Base-by-base conservation (phyloP, 2,113 vertebrate genomes). In the Cynoglossus semilaevis region DNA sequence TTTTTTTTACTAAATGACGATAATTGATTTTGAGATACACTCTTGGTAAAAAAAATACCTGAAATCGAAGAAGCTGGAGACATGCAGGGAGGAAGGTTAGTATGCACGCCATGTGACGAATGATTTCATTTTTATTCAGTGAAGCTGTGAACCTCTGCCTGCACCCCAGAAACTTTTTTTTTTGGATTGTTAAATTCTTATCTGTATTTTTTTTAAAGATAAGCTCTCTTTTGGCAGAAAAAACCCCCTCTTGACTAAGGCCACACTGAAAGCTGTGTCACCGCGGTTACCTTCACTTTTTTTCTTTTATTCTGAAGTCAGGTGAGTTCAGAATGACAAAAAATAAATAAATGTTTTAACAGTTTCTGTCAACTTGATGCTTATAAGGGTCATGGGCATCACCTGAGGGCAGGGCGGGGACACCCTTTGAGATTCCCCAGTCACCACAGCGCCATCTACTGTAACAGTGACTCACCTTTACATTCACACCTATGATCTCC, bases 161-260 rank as follows among this genome's bases (percentile, higher is more conserved):
- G 73, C 48, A 57, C 63, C 51, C 58, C 18, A 16, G 65, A 85
- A 76, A 62, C 66, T 54, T 73, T 81, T 72, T 36, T 69, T 74
- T 76, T 83, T 74, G 70, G 67, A 73, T 82, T 82, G 76, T 82
- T 78, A 67, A 74, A 67, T 77, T 76, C 50, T 63, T 62, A 70
- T 84, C 72, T 52, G 41, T 11, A 19, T 69, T 11, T 4, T 41
- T 41, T 41, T 41, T 10, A 29, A 6, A 29, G n/a, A n/a, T n/a
- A n/a, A n/a, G n/a, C n/a, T n/a, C n/a, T n/a, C n/a, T n/a, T n/a
- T n/a, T n/a, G n/a, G n/a, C n/a, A 29, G 22, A 29, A 29, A 29
- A 29, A 29, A 29, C 6, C 22, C n/a, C 22, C 6, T 29, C 22
- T 29, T 29, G 22, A 29, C 22, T 2, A 6, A 29, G 22, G 22